A percentile compares a stretch with the other conserved stretches of the same genome.
phyloP scores from a whole-genome alignment of 2,113 vertebrate species.

The Carettochelys insculpta region DNA sequence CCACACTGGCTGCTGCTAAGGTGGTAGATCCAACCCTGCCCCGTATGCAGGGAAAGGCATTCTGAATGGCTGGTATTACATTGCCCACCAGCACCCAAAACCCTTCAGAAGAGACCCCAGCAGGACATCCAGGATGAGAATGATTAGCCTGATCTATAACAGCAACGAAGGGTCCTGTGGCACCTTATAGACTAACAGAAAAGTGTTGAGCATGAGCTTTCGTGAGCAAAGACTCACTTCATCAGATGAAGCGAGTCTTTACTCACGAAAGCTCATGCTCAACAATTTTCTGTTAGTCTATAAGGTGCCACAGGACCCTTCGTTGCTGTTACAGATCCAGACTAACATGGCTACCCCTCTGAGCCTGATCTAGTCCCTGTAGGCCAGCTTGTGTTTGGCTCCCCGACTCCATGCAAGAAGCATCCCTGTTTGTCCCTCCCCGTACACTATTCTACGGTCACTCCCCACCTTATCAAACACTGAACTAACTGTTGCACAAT shows the following conservation, averaged over 20 bases:
- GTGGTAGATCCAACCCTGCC: not conserved
- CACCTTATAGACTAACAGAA: too few species aligned
- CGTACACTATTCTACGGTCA: not conserved
- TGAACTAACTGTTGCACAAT: not conserved
- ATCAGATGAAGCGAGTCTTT: too few species aligned
- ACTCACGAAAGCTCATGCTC: too few species aligned
- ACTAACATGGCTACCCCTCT: too few species aligned
- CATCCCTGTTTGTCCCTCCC: not conserved
- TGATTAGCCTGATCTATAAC: not conserved
- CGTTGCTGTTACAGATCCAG: too few species aligned
- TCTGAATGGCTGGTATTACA: not conserved
- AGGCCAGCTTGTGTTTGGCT: too few species aligned
- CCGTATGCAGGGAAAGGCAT: not conserved
- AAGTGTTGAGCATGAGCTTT: too few species aligned
- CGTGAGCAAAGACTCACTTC: too few species aligned
- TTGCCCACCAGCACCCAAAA: not conserved
- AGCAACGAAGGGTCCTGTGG: too few species aligned
- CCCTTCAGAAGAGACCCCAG: not conserved
- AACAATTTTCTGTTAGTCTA: too few species aligned
- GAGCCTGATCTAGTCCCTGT: not conserved
- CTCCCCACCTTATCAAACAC: too few species aligned
- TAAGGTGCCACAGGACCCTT: too few species aligned
- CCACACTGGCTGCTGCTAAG: not conserved
- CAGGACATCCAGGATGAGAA: not conserved
- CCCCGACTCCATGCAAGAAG: not conserved